Evolutionary conservation across 2,113 vertebrate genomes (phyloP), one percentile per base, ranked within the genome.

Genomic region (Jacana jacana): DNA sequence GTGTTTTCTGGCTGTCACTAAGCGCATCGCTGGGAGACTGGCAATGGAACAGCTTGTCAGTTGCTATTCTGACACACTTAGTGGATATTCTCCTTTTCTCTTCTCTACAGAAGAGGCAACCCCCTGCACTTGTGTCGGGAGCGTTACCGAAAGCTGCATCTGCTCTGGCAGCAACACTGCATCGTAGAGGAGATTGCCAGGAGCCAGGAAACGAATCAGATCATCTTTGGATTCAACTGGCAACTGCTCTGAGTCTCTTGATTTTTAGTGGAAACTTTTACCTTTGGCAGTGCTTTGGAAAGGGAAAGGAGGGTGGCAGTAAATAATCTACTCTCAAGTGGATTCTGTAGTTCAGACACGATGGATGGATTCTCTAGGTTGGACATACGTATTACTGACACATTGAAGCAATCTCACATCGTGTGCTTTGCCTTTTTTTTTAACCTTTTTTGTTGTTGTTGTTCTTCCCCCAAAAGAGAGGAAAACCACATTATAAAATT

Each of bases 171-270:
- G 93, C 99, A 99, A 42, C 99, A 99, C 96, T 99, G 99, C 97
- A 99, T 99, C 95, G 98, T 99, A 97, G 99, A 99, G 94, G 99
- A 99, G 97, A 99, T 99, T 42, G 99, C 99, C 76, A 99, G 99
- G 70, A 99, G 98, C 96, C 98, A 99, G 86, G 99, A 99, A 97
- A 98, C 98, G 1, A 99, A 98, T 97, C 99, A 99, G 75, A 98
- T 99, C 92, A 96, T 99, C 98, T 99, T 99, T 84, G 98, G 99
- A 97, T 99, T 99, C 91, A 99, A 99, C 95, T 99, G 99, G 99
- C 99, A 99, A 85, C 98, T 99, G 97, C 98, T 99, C 86, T 99
- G 98, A 99, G 89, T 88, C 58, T 81, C 86, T 60, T 69, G 5
- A 40, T 84, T 91, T 86, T 93, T 91, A 75, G 51, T 57, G 68